A percentile compares a stretch with the other conserved stretches of the same genome.
phyloP scores from a whole-genome alignment of 2,888 invertebrate species.

The Zygogramma bicolorata region DNA sequence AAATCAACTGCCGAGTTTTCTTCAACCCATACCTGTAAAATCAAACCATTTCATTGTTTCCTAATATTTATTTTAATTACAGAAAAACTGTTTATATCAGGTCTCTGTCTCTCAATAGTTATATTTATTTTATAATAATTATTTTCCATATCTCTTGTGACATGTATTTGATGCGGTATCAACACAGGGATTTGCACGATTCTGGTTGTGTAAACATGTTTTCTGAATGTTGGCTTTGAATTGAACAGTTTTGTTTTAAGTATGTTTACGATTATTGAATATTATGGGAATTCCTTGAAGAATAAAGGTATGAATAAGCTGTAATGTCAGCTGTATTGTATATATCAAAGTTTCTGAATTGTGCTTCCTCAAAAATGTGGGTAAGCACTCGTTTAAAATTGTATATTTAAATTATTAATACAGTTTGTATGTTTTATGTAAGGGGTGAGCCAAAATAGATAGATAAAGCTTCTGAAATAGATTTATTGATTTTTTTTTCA shows the following conservation, averaged over 20 bases:
- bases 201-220: background rate
- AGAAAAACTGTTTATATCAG: slow-evolving; percentile 14
- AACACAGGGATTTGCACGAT: background rate
- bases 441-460: slow-evolving; percentile 6
- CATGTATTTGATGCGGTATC: slow-evolving; percentile 27
- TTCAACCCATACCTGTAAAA: slow-evolving; percentile 36
- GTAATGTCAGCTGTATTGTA: slow-evolving; percentile 26
- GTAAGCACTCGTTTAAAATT: slow-evolving; percentile 40
- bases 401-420: slow-evolving; percentile 30
- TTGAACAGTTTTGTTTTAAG: slow-evolving; percentile 28
- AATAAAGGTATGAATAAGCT: slow-evolving; percentile 23
- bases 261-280: slow-evolving; percentile 13
- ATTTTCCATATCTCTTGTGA: slow-evolving; percentile 15
- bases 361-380: slow-evolving; percentile 44
- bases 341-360: slow-evolving; percentile 32
- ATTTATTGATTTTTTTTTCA: background rate
- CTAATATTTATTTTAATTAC: slow-evolving; percentile 26
- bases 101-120: slow-evolving; percentile 19
- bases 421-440: slow-evolving; percentile 7
- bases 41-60: slow-evolving; percentile 40
- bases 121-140: slow-evolving; percentile 23
- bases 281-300: slow-evolving; percentile 30
- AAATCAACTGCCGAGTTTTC: slow-evolving; percentile 50
- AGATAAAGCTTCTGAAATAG: background rate
- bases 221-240: slow-evolving; percentile 30